phyloP scores from a whole-genome alignment of 1,140 invertebrate species.

The Drosophila mauritiana region DNA sequence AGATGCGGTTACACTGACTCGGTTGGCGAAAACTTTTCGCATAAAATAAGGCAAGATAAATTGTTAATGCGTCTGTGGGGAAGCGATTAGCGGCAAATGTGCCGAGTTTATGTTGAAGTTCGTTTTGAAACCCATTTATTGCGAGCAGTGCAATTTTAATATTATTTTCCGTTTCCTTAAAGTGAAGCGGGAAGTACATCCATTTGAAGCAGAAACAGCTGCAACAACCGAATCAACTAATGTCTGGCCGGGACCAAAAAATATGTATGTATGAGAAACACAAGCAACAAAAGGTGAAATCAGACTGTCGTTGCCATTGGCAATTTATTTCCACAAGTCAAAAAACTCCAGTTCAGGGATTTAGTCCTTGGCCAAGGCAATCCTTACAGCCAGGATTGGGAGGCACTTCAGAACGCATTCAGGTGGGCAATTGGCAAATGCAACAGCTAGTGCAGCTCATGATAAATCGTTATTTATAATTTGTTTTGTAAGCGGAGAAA shows the following conservation, averaged over 20 bases:
- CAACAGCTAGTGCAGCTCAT: conserved; percentile 63
- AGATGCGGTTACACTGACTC: conserved; percentile 20
- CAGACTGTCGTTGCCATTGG: conserved; percentile 51
- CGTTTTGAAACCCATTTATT: conserved; percentile 11
- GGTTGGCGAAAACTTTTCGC: conserved; percentile 65
- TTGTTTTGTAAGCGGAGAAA: conserved; percentile 69
- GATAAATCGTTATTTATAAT: conserved; percentile 82
- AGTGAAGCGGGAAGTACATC: neutral
- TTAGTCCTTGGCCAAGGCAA: conserved; percentile 40
- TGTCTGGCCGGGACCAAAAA: conserved; percentile 29
- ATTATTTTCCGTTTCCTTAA: conserved; percentile 26
- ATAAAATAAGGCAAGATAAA: conserved; percentile 83
- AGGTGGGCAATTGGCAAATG: conserved; percentile 79
- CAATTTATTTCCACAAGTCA: conserved; percentile 69
- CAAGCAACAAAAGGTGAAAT: conserved; percentile 42
- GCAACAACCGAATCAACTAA: conserved; percentile 14
- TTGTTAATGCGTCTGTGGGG: conserved; percentile 82
- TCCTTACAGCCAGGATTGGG: conserved; percentile 20
- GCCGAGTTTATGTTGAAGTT: conserved; percentile 70
- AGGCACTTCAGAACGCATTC: conserved; percentile 54
- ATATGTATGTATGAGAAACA: neutral
- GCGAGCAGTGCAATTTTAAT: conserved; percentile 45
- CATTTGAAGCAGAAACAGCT: conserved; percentile 21
- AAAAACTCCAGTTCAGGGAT: conserved; percentile 45
- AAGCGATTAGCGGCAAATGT: conserved; percentile 81